Conservation (phyloP, 2,113 vertebrate species). For the Ceuthmochares aereus region DNA sequence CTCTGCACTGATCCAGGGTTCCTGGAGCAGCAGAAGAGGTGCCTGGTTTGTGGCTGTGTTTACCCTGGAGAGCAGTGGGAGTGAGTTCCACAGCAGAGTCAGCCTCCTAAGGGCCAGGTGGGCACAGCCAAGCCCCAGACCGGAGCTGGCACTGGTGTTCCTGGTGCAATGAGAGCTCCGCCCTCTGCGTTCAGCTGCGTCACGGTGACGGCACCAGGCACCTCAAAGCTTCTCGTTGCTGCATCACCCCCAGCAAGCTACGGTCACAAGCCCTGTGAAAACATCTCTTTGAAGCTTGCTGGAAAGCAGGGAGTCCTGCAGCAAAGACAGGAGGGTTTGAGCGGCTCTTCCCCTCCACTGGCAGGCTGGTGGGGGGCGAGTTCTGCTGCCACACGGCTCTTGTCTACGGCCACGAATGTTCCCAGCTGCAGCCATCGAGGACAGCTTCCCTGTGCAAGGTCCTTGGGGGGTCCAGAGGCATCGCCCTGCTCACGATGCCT, state of each 20-base stretch:
- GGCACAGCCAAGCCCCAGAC: neutral
- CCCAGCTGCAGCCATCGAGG: neutral
- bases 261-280: too few relatives aligned
- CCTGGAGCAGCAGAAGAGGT: neutral
- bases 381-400: neutral
- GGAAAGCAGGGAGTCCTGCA: neutral
- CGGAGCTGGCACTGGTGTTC: neutral
- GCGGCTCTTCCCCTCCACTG: neutral
- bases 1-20: neutral
- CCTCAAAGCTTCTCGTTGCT: accelerated
- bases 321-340: neutral
- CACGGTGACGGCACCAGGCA: neutral
- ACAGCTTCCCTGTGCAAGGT: neutral
- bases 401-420: neutral
- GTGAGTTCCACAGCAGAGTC: neutral
- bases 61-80: neutral
- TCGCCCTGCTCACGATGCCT: accelerated
- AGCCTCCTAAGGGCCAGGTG: neutral
- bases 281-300: neutral
- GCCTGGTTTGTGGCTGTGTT: neutral
- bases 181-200: neutral
- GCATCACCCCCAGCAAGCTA: too few relatives aligned
- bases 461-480: neutral
- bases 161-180: accelerated
- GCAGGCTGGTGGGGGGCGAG: neutral